Percentiles rank a stretch among this genome's conserved stretches.
These are phyloP conservation scores for Hofmannophila pseudospretella DNA, from an alignment of 2,888 invertebrate genomes.

Conservation along the genomic window DNA sequence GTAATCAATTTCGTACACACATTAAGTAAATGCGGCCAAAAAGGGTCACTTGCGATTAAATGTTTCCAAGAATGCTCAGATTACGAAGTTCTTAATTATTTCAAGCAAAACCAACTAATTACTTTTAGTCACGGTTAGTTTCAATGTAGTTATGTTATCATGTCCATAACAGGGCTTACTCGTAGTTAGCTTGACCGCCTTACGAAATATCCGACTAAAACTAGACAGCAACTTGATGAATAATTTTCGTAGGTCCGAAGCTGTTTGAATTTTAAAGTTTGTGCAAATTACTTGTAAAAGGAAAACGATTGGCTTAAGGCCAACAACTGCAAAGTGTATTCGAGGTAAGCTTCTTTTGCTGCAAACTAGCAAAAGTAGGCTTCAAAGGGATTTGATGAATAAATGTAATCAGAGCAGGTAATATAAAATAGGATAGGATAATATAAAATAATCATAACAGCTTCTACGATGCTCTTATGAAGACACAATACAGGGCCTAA, in stretches of 20 bases:
- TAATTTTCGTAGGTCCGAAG: background rate
- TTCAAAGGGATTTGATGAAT: background rate
- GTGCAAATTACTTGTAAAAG: conserved; percentile 1
- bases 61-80: background rate
- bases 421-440: too few relatives aligned
- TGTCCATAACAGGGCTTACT: conserved; percentile 1
- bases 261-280: background rate
- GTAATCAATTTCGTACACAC: too few relatives aligned
- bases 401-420: too few relatives aligned
- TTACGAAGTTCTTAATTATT: conserved; percentile 3
- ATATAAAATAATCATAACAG: too few relatives aligned
- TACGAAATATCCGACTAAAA: conserved; percentile 8
- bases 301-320: background rate
- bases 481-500: too few relatives aligned
- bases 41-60: background rate
- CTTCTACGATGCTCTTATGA: too few relatives aligned
- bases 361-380: background rate
- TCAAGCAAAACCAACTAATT: conserved; percentile 1
- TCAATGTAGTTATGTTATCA: conserved; percentile 4
- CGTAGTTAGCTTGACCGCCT: conserved; percentile 5
- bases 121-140: conserved; percentile 1
- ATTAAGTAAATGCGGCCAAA: too few relatives aligned
- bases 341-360: background rate
- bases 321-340: background rate
- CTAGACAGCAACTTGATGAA: too few relatives aligned